phyloP scores from a whole-genome alignment of 2,888 invertebrate genomes.

The Lordiphosa fenestrarum region DNA sequence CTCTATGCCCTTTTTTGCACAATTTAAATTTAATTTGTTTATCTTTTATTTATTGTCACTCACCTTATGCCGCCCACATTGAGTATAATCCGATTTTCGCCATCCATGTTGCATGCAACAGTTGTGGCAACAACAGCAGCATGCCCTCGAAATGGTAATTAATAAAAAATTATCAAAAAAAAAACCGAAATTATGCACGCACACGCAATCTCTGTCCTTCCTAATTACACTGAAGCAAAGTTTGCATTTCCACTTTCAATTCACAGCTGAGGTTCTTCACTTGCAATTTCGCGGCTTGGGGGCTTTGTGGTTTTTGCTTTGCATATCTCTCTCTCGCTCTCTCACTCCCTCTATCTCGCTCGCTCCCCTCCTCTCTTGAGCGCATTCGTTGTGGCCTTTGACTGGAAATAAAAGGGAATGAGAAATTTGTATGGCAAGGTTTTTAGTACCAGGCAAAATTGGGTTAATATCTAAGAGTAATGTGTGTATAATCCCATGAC shows the following conservation, averaged over 20 bases:
- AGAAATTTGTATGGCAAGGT: constrained; percentile 32
- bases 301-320: constrained; percentile 26
- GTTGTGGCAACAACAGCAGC: constrained; percentile 62
- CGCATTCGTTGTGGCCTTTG: constrained; percentile 25
- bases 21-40: background rate
- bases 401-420: constrained; percentile 31
- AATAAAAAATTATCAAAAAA: constrained; percentile 4
- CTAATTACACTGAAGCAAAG: constrained; percentile 31
- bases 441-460: constrained; percentile 31
- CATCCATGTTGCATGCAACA: constrained; percentile 85
- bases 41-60: constrained; percentile 34
- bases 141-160: constrained; percentile 49
- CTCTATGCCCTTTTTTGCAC: no score
- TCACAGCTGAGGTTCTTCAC: constrained; percentile 26
- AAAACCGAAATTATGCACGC: background rate
- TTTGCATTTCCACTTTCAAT: constrained; percentile 17
- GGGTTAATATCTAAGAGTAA: constrained; percentile 37
- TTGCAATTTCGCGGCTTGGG: constrained; percentile 31
- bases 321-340: constrained; percentile 12
- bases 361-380: background rate
- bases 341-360: background rate
- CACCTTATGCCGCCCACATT: constrained; percentile 95
- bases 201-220: constrained; percentile 17
- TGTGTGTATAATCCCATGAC: constrained; percentile 17
- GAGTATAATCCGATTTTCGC: constrained; percentile 95